These are phyloP conservation scores for Gandaritis pyraliata DNA, from an alignment of 2,888 invertebrate genomes.

Conservation along the genomic window DNA sequence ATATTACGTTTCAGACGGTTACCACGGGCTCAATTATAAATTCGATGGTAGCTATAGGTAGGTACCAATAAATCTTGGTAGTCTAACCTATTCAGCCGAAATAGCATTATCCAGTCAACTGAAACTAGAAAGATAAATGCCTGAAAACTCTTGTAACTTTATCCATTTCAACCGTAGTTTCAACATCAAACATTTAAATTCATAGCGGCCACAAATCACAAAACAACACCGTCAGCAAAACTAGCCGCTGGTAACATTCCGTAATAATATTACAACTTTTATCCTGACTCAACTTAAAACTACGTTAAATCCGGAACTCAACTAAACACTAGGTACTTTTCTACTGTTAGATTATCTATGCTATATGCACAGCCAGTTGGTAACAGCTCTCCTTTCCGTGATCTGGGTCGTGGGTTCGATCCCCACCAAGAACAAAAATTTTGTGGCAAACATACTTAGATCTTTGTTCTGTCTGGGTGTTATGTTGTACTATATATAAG, in stretches of 20 bases:
- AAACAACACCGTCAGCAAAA: constrained; percentile 5
- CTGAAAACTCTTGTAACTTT: not conserved
- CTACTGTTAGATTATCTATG: not conserved
- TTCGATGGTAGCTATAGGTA: no score
- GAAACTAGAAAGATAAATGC: not conserved
- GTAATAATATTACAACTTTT: constrained; percentile 6
- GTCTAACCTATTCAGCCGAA: no score
- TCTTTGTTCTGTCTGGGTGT: no score
- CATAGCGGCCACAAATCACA: constrained; percentile 4
- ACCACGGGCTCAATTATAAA: no score
- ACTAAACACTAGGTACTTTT: not conserved
- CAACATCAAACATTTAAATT: constrained; percentile 4
- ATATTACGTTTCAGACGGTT: no score
- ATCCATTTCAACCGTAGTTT: constrained; percentile 4
- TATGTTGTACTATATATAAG: no score
- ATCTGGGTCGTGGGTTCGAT: no score
- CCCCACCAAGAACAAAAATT: no score
- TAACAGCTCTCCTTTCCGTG: no score
- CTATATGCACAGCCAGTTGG: no score
- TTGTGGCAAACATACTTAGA: no score
- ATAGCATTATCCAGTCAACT: not conserved
- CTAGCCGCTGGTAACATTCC: not conserved
- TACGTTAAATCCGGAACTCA: not conserved
- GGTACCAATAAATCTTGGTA: no score
- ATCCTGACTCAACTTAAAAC: constrained; percentile 1